Conservation (phyloP, 53 echinoderm and acorn worm genomes). For the Stichopus horrens region DNA sequence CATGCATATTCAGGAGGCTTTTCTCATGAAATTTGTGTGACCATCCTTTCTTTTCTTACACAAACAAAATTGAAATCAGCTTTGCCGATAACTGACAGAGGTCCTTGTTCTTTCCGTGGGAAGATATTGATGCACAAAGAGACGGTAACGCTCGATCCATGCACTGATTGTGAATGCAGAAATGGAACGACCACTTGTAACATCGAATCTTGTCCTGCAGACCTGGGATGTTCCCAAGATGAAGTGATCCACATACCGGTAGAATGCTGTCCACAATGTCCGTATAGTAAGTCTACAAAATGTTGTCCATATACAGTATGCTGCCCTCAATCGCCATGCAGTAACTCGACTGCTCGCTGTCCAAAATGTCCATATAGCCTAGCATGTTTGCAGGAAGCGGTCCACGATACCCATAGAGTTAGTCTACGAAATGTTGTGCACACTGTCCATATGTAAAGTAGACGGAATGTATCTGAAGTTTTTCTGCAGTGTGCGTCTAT, state of each 20-base stretch:
- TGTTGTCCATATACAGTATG: background rate
- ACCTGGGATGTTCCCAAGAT: background rate
- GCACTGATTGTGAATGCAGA: constrained; percentile 49
- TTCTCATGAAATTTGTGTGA: too few species aligned
- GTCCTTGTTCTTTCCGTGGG: constrained; percentile 24
- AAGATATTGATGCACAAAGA: background rate
- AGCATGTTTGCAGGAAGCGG: too few species aligned
- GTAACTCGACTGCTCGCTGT: too few species aligned
- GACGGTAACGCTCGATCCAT: background rate
- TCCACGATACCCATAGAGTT: too few species aligned
- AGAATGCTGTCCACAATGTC: constrained; percentile 55
- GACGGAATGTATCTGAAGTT: too few species aligned
- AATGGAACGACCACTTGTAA: constrained; percentile 56
- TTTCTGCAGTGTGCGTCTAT: too few species aligned
- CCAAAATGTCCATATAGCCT: too few species aligned
- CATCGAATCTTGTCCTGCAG: constrained; percentile 57
- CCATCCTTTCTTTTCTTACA: too few species aligned
- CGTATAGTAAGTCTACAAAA: constrained; percentile 48
- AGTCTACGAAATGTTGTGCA: too few species aligned
- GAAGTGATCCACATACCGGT: constrained; percentile 37
- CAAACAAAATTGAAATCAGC: too few species aligned
- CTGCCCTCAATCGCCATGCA: background rate
- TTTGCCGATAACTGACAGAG: background rate
- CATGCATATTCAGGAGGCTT: too few species aligned
- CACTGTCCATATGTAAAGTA: too few species aligned